phyloP scores from a whole-genome alignment of 1,140 invertebrate genomes.

The Orius insidiosus region DNA sequence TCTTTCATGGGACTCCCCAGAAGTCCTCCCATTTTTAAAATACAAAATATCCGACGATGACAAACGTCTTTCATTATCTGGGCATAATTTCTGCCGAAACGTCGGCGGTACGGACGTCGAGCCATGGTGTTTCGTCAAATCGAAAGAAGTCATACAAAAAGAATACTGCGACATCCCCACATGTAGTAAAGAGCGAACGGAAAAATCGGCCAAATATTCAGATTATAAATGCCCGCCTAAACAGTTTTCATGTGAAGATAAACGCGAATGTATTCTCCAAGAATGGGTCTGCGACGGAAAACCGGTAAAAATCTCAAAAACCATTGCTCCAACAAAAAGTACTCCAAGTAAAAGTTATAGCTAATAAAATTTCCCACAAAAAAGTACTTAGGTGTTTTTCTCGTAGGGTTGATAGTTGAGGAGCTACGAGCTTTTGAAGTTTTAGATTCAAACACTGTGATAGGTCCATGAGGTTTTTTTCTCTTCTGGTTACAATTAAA shows the following conservation, averaged over 20 bases:
- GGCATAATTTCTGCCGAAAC: conserved; percentile 38
- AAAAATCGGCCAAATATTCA: conserved; percentile 11
- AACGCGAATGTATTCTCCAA: conserved; percentile 30
- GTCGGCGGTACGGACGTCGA: conserved; percentile 29
- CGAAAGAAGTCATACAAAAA: conserved; percentile 22
- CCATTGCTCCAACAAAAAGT: too few relatives aligned
- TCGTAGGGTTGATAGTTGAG: neutral
- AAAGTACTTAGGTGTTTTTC: conserved; percentile 19
- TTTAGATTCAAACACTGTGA: too few relatives aligned
- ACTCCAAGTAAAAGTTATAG: too few relatives aligned
- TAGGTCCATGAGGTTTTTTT: too few relatives aligned
- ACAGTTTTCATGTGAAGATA: conserved; percentile 31
- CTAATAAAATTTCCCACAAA: too few relatives aligned
- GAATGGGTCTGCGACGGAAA: conserved; percentile 37
- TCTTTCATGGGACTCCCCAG: conserved; percentile 29
- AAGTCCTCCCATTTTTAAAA: conserved; percentile 25
- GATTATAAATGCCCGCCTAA: conserved; percentile 26
- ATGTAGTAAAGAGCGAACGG: conserved; percentile 23
- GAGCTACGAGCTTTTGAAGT: too few relatives aligned
- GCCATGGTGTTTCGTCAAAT: conserved; percentile 37
- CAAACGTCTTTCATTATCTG: conserved; percentile 24
- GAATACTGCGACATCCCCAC: conserved; percentile 38
- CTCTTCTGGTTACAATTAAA: too few relatives aligned
- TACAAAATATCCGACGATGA: conserved; percentile 22
- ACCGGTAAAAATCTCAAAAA: too few relatives aligned